phyloP scores from a whole-genome alignment of 2,113 vertebrate genomes.

The Typhlomys cinereus region DNA sequence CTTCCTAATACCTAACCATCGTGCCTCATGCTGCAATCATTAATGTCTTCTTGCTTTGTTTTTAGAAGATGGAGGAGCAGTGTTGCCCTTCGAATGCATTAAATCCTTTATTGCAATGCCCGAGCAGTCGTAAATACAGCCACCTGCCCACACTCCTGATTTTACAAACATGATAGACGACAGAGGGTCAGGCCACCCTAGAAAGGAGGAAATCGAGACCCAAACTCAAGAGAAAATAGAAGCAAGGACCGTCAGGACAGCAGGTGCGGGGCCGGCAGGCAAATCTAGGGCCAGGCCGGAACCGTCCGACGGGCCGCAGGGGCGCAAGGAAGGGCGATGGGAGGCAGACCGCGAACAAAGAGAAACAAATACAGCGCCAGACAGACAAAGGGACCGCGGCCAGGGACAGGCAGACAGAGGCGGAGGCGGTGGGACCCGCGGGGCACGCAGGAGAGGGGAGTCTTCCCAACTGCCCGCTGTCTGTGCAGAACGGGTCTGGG shows the following conservation, averaged over 20 bases:
- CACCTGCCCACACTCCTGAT: background rate
- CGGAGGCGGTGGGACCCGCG: background rate
- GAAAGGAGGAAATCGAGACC: background rate
- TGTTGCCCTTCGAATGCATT: background rate
- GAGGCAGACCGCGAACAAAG: conserved; percentile 63
- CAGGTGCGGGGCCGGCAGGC: background rate
- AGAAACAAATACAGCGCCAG: conserved; percentile 74
- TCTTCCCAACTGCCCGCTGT: background rate
- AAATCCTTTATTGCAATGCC: conserved; percentile 35
- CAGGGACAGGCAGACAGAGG: conserved; percentile 47
- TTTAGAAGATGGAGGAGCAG: conserved; percentile 3
- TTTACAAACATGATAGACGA: background rate
- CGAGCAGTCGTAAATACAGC: background rate
- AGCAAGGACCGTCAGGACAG: background rate
- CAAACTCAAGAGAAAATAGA: background rate
- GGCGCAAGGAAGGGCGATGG: background rate
- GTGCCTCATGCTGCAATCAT: conserved; percentile 58
- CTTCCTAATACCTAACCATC: conserved; percentile 59
- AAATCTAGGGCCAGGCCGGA: background rate
- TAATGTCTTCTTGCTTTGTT: conserved; percentile 39
- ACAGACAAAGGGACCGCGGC: conserved; percentile 69
- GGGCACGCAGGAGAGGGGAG: background rate
- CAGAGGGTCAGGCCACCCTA: background rate
- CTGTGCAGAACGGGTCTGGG: conserved; percentile 18
- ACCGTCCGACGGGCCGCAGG: conserved; percentile 12